Evolutionary conservation across 1,140 invertebrate species (phyloP), one percentile per base, ranked within the genome.

Genomic region (Papilio helenus): DNA sequence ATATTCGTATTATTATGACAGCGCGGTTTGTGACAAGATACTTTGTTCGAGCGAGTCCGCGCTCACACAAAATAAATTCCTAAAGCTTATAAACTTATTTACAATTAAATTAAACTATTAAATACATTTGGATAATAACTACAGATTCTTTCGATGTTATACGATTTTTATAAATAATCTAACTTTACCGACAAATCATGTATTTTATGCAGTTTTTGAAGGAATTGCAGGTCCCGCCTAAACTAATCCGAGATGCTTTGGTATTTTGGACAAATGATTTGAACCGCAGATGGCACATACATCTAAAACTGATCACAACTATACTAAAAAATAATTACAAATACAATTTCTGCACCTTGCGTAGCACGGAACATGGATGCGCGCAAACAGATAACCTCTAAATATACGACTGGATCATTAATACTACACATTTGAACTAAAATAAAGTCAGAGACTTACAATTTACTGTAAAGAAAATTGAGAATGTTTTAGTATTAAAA

Each of bases 201-300:
- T 26, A 61, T 12, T 58, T 4, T 16, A 65, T 14, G 58, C 14
- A 14, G 10, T 65, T 29, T 65, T 29, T 29, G 10, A 65, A 26
- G 58, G 58, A 65, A 65, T 26, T 26, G 44, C 39, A 74, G 20
- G 39, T 49, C 72, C 42, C 72, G 72, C 72, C 72, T 42, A 74
- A 49, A 74, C 44, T 44, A 26, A 74, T 72, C 71, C 39, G 39
- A n/a, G 71, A 7, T 18, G n/a, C 72, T 74, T 74, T 74, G 72
- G 72, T 74, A 74, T 74, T 46, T 72, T 44, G 34, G 34, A 42
- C 20, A 72, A 72, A 68, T 23, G 58, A 61, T 68, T 68, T 68
- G 23, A 68, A 68, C 29, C 26, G 44, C 72, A 16, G 42, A 74
- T 74, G 72, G 72, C 72, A 74, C 72, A 49, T 23, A 74, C 18